Evolutionary conservation across 2,797 vertebrate genomes (phyloP).

Genomic region (Pangasius krempfi): DNA sequence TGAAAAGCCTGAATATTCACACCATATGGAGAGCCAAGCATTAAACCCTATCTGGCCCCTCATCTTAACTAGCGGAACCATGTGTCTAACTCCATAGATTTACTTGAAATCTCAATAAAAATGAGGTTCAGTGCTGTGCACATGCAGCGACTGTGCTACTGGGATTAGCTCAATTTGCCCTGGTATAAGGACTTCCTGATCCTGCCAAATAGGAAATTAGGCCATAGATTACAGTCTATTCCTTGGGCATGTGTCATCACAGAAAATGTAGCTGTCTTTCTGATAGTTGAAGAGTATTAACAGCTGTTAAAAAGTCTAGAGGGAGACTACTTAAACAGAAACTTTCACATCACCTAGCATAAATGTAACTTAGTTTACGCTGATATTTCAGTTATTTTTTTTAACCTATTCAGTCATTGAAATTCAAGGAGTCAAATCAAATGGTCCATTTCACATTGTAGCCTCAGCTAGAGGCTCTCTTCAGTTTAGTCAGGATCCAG

Average conservation of each 20-base stretch:
- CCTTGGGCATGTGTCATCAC: constrained; percentile 61
- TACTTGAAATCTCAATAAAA: constrained; percentile 63
- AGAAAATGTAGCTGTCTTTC: constrained; percentile 30
- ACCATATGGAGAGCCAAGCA: constrained; percentile 70
- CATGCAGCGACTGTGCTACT: constrained; percentile 49
- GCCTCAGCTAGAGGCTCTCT: constrained; percentile 25
- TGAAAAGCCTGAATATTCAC: constrained; percentile 69
- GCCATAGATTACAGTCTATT: constrained; percentile 56
- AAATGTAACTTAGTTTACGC: neutral
- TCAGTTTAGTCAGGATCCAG: constrained; percentile 55
- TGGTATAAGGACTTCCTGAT: constrained; percentile 61
- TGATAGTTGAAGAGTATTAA: neutral
- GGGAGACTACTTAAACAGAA: constrained; percentile 9
- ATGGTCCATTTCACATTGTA: constrained; percentile 40
- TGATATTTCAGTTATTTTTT: constrained; percentile 21
- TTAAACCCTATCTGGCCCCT: constrained; percentile 66
- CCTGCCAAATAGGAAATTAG: constrained; percentile 60
- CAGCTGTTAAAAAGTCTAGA: constrained; percentile 13
- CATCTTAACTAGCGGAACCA: constrained; percentile 68
- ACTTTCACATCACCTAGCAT: constrained; percentile 1
- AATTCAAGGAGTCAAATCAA: constrained; percentile 34
- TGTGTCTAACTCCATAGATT: constrained; percentile 62
- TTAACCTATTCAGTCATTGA: constrained; percentile 6
- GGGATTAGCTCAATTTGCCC: constrained; percentile 69
- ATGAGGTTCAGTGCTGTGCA: constrained; percentile 61